phyloP scores from a whole-genome alignment of 2,113 vertebrate species.

The Felis chaus region DNA sequence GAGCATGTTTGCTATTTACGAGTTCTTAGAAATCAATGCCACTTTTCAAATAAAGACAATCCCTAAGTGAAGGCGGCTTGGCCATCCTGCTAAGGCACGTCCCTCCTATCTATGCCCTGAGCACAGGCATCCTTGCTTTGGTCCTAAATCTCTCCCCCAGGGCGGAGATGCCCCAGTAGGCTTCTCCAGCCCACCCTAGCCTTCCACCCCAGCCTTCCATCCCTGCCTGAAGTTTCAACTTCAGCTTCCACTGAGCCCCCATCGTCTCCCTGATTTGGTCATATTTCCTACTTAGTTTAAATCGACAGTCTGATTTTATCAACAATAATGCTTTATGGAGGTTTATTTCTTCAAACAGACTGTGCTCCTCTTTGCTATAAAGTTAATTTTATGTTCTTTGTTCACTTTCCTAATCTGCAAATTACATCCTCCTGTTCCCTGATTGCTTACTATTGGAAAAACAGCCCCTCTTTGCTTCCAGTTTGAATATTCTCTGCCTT shows the following conservation, averaged over 20 bases:
- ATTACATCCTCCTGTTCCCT: constrained; percentile 87
- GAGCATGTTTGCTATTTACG: neutral
- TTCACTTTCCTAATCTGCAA: constrained; percentile 89
- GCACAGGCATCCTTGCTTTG: neutral
- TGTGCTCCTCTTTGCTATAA: constrained; percentile 77
- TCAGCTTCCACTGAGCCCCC: neutral
- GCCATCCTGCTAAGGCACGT: neutral
- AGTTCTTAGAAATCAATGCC: neutral
- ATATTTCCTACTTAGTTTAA: constrained; percentile 73
- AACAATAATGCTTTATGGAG: constrained; percentile 69
- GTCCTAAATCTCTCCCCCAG: neutral
- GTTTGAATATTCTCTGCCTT: constrained; percentile 85
- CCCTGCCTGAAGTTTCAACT: constrained; percentile 25
- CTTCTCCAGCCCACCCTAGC: neutral
- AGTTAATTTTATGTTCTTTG: constrained; percentile 90
- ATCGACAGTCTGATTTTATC: constrained; percentile 79
- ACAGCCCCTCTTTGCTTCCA: constrained; percentile 84
- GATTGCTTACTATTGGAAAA: constrained; percentile 87
- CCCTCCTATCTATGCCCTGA: neutral
- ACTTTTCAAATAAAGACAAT: constrained; percentile 1
- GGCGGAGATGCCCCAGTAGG: neutral
- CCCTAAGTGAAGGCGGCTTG: neutral
- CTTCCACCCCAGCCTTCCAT: neutral
- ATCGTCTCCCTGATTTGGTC: constrained; percentile 43
- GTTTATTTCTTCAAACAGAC: constrained; percentile 75